Base-by-base conservation (phyloP, 2,888 invertebrate species). In the Pyrochroa serraticornis region DNA sequence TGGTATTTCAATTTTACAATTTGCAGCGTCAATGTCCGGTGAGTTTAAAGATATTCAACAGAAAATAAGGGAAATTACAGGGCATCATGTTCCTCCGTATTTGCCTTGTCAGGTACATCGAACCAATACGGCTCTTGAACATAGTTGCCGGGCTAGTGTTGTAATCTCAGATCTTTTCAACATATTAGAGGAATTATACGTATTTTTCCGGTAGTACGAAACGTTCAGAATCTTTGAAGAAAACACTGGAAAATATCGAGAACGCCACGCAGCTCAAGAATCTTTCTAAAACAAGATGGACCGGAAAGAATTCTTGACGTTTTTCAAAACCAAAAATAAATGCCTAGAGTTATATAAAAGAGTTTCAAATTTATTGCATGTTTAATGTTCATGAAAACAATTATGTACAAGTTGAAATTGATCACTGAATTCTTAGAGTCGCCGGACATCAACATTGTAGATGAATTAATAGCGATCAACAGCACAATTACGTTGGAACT, bases 181-280 rank as follows among this genome's bases (percentile, higher is more conserved):
- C 37, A 44, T 37, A 32, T 12, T 56, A 13, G 44, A 56, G 13
- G 44, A 50, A 30, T 33, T 50, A 3, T 50, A 57, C 33, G 51
- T 37, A 13, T 57, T 57, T 37, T 56, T 56, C 30, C 13, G 32
- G 13, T 36, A 53, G 53, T 39, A 53, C 48, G 9, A 54, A 47
- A 39, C 30, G 44, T 12, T 32, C 7, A n/a, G 38, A 38, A 14
- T n/a, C 6, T 41, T 54, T n/a, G 38, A 10, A 34, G 12, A 22
- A 12, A 8, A 32, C 30, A 37, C 31, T 53, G 3, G 53, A 36
- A 33, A 22, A 13, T 3, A 13, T 46, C 3, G 45, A 53, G 34
- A 53, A 53, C 34, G 7, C 45, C 8, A 9, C 45, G n/a, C 30
- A 6, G 7, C 30, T 37, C 8, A 37, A 10, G 9, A 52, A 52